These are phyloP conservation scores for Gymnocephalus cernua DNA, from an alignment of 2,113 vertebrate species.

Conservation along the genomic window DNA sequence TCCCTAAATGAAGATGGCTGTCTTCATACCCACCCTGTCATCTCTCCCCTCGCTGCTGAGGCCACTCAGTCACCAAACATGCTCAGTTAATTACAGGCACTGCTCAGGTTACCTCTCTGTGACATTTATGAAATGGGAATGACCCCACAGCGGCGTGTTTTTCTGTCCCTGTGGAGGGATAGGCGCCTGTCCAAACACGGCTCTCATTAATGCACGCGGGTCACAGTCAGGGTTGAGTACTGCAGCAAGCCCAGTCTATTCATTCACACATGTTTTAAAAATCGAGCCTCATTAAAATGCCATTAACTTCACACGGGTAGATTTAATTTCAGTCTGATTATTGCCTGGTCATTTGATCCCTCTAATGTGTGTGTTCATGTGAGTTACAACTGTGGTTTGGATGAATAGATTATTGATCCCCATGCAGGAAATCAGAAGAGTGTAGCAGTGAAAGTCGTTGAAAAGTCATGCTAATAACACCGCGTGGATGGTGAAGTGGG, in stretches of 20 bases:
- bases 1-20: conserved; percentile 45
- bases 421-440: background rate
- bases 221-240: conserved; percentile 44
- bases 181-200: conserved; percentile 47
- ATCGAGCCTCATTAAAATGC: conserved; percentile 68
- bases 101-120: conserved; percentile 42
- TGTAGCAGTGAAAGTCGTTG: background rate
- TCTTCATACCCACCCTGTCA: conserved; percentile 29
- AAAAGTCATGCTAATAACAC: background rate
- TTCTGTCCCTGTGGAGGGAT: conserved; percentile 38
- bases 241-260: conserved; percentile 19
- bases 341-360: conserved; percentile 55
- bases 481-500: no score
- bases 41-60: conserved; percentile 13
- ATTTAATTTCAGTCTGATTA: conserved; percentile 68
- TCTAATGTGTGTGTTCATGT: background rate
- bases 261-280: conserved; percentile 51
- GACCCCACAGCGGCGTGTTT: conserved; percentile 54
- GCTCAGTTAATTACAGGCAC: conserved; percentile 67
- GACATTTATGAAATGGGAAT: conserved; percentile 71
- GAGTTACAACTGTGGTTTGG: background rate
- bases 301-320: conserved; percentile 59
- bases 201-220: conserved; percentile 55
- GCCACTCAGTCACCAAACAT: conserved; percentile 43
- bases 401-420: conserved; percentile 4